These are phyloP conservation scores for Euleptes europaea DNA, from an alignment of 2,113 vertebrate genomes.

Conservation along the genomic window DNA sequence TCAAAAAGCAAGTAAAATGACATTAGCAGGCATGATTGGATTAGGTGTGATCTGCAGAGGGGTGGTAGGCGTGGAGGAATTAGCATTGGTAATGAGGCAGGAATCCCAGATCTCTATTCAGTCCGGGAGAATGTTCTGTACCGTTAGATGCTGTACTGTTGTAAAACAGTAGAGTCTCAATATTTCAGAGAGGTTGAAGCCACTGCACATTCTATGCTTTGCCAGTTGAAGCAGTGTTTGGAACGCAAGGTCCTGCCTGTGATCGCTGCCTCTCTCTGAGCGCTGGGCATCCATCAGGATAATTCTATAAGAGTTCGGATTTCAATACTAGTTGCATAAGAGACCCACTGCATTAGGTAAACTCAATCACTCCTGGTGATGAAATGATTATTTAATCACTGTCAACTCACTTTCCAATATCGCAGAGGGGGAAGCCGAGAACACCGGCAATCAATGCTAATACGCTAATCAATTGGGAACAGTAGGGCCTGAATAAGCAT, in stretches of 20 bases:
- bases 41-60: too few species aligned
- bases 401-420: slow-evolving; percentile 71
- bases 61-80: too few species aligned
- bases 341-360: slow-evolving; percentile 67
- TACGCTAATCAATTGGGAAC: slow-evolving; percentile 75
- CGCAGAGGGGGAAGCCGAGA: slow-evolving; percentile 64
- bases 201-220: background rate
- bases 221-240: background rate
- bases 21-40: too few species aligned
- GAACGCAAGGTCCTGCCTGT: background rate
- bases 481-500: slow-evolving; percentile 69
- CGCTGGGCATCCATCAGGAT: slow-evolving; percentile 62
- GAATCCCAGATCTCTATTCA: too few species aligned
- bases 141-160: too few species aligned
- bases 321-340: slow-evolving; percentile 65
- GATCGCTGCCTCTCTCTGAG: slow-evolving; percentile 15
- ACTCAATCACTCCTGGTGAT: slow-evolving; percentile 70
- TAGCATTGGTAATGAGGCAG: too few species aligned
- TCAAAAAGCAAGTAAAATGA: too few species aligned
- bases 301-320: slow-evolving; percentile 65
- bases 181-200: too few species aligned
- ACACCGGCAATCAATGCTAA: slow-evolving; percentile 66
- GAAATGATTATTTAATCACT: slow-evolving; percentile 80
- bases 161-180: too few species aligned
- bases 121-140: too few species aligned